Evolutionary conservation across 1,140 invertebrate species (phyloP).

Genomic region (Bathynomus jamesi): DNA sequence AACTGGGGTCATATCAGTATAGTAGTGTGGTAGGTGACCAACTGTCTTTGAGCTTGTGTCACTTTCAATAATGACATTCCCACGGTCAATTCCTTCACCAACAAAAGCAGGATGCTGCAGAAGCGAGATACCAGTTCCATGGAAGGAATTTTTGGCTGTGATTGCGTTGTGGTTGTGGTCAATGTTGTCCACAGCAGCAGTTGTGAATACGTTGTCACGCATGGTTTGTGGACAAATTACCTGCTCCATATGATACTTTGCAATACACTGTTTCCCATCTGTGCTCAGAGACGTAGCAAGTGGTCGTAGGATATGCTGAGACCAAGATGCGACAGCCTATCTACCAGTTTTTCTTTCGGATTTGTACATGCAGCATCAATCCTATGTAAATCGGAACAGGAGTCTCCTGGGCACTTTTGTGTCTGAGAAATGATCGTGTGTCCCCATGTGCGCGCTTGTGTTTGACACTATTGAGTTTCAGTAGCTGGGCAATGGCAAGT

Average conservation of each 20-base stretch:
- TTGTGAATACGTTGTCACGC: neutral
- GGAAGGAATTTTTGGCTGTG: too few relatives aligned
- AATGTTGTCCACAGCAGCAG: neutral
- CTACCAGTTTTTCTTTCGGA: slow-evolving; percentile 14
- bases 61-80: too few relatives aligned
- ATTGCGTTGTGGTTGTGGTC: neutral
- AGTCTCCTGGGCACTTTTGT: slow-evolving; percentile 4
- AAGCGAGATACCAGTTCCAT: too few relatives aligned
- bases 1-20: too few relatives aligned
- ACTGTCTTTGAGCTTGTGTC: neutral
- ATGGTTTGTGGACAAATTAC: neutral
- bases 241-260: neutral
- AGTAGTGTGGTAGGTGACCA: neutral
- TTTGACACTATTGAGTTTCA: slow-evolving; percentile 16
- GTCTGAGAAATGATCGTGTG: slow-evolving; percentile 6
- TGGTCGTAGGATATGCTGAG: slow-evolving; percentile 13
- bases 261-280: slow-evolving; percentile 3
- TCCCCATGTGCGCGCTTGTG: slow-evolving; percentile 1
- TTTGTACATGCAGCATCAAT: slow-evolving; percentile 17
- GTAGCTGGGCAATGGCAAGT: slow-evolving; percentile 7
- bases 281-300: neutral
- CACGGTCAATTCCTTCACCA: too few relatives aligned
- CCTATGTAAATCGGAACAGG: slow-evolving; percentile 17
- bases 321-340: slow-evolving; percentile 13
- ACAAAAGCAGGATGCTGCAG: too few relatives aligned